Evolutionary conservation across 2,888 invertebrate genomes (phyloP), one percentile per base, ranked within the genome.

Genomic region (Tachystola acroxantha): DNA sequence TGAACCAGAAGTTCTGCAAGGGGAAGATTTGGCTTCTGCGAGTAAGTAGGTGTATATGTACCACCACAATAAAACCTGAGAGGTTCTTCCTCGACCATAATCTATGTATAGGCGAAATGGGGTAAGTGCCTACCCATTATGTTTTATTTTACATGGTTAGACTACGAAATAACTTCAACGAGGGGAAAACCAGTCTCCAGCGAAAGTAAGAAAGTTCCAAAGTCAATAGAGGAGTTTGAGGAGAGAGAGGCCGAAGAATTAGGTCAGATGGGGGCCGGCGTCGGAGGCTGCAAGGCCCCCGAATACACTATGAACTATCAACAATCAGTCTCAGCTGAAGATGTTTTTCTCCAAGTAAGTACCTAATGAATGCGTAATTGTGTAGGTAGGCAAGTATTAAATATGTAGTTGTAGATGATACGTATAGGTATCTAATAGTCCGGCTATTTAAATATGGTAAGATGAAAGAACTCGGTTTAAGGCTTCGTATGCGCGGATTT

Each of bases 301-400:
- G 88, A 89, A 48, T 96, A 95, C 78, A 91, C 92, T 24, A 92
- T 96, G 69, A 89, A 91, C 48, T 97, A 95, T 72, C 93, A 94
- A 52, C 97, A 97, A 74, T 89, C 93, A 22, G 94, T 97, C 0
- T 90, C 93, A 6, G 90, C 96, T 0, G 94, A 96, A 69, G 96
- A 97, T 73, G 90, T 96, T 6, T 97, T 91, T 74, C 85, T 97
- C 34, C 94, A 94, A 85, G 94, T 94, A 10, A 11, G 12, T 12
- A 30, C 24, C 27, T 22, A 30, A 38, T 16, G n/a, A n/a, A n/a
- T n/a, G n/a, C n/a, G n/a, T n/a, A n/a, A n/a, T n/a, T n/a, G n/a
- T n/a, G n/a, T n/a, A n/a, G n/a, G n/a, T n/a, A n/a, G n/a, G n/a
- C n/a, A n/a, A n/a, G n/a, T n/a, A n/a, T n/a, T n/a, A n/a, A n/a